phyloP scores from a whole-genome alignment of 2,797 vertebrate genomes.

The Eulemur rubriventer region DNA sequence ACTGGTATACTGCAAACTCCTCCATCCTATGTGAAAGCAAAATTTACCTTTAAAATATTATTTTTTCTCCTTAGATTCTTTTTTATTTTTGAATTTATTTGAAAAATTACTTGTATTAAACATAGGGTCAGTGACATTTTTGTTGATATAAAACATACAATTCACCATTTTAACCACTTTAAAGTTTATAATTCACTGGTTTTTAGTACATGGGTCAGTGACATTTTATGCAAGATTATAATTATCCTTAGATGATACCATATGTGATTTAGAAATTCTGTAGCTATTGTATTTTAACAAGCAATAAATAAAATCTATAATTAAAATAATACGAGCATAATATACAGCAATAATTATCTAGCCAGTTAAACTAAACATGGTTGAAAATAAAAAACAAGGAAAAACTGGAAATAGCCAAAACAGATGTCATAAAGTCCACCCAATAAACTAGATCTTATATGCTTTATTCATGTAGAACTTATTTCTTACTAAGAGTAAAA shows the following conservation, averaged over 20 bases:
- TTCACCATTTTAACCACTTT: background rate
- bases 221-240: background rate
- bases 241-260: background rate
- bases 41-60: background rate
- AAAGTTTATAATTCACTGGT: background rate
- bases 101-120: background rate
- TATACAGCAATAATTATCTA: background rate
- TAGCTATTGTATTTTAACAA: background rate
- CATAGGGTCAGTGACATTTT: background rate
- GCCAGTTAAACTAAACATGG: background rate
- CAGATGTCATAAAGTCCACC: background rate
- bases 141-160: background rate
- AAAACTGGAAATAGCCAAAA: background rate
- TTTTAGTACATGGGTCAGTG: background rate
- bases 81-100: background rate
- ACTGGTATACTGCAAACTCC: background rate
- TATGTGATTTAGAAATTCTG: background rate
- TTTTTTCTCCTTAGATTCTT: background rate
- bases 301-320: background rate
- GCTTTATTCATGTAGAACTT: background rate
- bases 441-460: background rate
- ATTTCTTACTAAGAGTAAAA: background rate
- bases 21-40: background rate
- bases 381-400: background rate
- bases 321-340: background rate